Evolutionary conservation across 2,113 vertebrate species (phyloP), one percentile per base, ranked within the genome.

Genomic region (Xenus cinereus): DNA sequence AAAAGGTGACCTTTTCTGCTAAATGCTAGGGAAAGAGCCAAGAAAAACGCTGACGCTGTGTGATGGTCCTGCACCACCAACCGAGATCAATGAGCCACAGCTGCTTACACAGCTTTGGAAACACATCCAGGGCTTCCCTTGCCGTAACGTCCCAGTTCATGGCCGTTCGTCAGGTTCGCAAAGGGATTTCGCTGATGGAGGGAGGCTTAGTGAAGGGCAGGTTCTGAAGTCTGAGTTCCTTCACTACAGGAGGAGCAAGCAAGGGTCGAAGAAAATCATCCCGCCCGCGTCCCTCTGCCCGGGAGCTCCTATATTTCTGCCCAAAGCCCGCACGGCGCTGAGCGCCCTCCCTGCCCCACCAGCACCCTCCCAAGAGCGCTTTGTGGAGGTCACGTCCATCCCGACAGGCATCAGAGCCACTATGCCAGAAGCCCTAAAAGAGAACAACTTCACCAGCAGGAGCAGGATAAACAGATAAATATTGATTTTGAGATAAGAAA

Each of bases 51-150:
- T 95, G 94, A 95, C 0, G 1, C 7, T 2, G 3, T 53, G 48
- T 23, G 68, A 75, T 76, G 57, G 76, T 73, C 71, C 83, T 89
- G 80, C 53, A 37, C 57, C 88, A 87, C 95, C 84, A 66, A 76
- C 66, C 69, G 84, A 89, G 76, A 95, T 95, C 96, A 97, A 95
- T 95, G 95, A 97, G 67, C 90, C 92, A 76, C 95, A 94, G 89
- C 92, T 89, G 86, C 95, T 95, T 94, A 94, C 92, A 78, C 83
- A 95, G 94, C 97, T 94, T 57, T 87, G 94, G 95, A 93, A 96
- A 93, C 88, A 94, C 56, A 59, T 26, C 48, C 82, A 80, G 51
- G 73, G 79, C 46, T 84, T 87, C 84, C 82, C 91, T 54, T 41
- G 71, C 57, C 45, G 60, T 93, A n/a, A 87, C 46, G 57, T 73